Percentiles rank a stretch among this genome's conserved stretches.
Conservation (phyloP, 2,888 invertebrate genomes). For the Zaprionus obscuricornis region DNA sequence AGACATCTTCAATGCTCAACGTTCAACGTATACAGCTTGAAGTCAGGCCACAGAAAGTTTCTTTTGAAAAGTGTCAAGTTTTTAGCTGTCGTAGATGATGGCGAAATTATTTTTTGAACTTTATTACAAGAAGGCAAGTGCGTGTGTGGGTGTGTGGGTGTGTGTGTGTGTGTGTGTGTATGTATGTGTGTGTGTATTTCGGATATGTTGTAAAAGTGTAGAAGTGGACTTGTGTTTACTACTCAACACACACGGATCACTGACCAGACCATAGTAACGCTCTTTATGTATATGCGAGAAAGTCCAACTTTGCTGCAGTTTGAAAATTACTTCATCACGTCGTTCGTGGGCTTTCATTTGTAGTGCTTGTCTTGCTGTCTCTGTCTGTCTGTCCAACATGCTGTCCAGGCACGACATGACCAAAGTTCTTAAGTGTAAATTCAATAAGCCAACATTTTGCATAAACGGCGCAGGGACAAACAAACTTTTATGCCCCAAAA, state of each 20-base stretch:
- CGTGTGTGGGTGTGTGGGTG: slow-evolving; percentile 40
- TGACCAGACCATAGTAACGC: slow-evolving; percentile 39
- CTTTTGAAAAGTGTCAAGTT: slow-evolving; percentile 75
- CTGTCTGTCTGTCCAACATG: too few relatives aligned
- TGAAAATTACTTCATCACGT: slow-evolving; percentile 38
- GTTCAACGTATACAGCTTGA: too few relatives aligned
- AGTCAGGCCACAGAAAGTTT: slow-evolving; percentile 72
- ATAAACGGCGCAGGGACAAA: slow-evolving; percentile 48
- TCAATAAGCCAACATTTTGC: slow-evolving; percentile 66
- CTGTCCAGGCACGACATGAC: slow-evolving; percentile 29
- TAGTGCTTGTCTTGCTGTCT: slow-evolving; percentile 40
- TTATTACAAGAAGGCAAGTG: slow-evolving; percentile 59
- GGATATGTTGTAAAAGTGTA: too few relatives aligned
- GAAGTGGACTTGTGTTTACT: too few relatives aligned
- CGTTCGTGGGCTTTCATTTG: slow-evolving; percentile 47
- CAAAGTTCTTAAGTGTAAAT: slow-evolving; percentile 61
- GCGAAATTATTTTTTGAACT: slow-evolving; percentile 73
- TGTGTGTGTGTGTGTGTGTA: slow-evolving; percentile 10
- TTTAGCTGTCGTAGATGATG: slow-evolving; percentile 74
- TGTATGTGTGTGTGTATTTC: slow-evolving; percentile 6
- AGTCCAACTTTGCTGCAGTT: slow-evolving; percentile 46
- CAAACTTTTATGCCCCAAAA: slow-evolving; percentile 37
- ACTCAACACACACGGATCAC: slow-evolving; percentile 41
- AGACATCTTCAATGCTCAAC: slow-evolving; percentile 23
- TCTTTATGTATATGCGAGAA: too few relatives aligned